Evolutionary conservation across 2,113 vertebrate species (phyloP).

Genomic region (Brachypteracias leptosomus): DNA sequence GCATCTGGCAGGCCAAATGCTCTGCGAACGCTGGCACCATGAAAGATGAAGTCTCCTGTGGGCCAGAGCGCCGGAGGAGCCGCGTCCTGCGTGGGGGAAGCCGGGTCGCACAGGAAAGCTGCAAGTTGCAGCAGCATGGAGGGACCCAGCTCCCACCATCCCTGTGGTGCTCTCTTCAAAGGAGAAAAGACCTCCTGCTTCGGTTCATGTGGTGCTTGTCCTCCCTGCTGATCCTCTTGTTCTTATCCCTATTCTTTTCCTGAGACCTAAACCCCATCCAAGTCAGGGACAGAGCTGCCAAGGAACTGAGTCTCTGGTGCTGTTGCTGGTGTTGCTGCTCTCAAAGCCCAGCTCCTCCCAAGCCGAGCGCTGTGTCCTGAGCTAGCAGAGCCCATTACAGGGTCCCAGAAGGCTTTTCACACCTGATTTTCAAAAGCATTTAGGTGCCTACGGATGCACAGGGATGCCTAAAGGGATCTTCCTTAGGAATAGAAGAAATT

Average conservation of each 20-base stretch:
- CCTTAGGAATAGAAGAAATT: not conserved
- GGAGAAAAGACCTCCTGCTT: not conserved
- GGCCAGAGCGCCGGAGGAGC: not conserved
- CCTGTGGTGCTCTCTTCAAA: not conserved
- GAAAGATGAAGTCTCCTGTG: not conserved
- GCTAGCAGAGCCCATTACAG: not conserved
- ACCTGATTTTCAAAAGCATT: not conserved
- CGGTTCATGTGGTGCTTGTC: not conserved
- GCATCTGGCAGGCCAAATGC: conserved; percentile 54
- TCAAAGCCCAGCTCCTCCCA: not conserved
- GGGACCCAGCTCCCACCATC: not conserved
- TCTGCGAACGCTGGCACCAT: not conserved
- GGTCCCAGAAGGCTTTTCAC: not conserved
- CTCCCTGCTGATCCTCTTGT: not conserved
- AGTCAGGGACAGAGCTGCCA: not conserved
- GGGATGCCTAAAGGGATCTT: not conserved
- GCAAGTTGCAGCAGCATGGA: not conserved
- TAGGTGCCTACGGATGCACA: not conserved
- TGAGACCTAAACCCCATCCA: not conserved
- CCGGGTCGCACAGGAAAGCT: not conserved
- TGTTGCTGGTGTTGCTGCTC: not conserved
- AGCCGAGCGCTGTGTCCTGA: not conserved
- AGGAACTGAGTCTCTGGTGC: not conserved
- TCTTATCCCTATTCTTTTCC: not conserved
- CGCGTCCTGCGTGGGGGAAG: not conserved